Conservation (phyloP, 2,113 vertebrate species). For the Tragelaphus scriptus region DNA sequence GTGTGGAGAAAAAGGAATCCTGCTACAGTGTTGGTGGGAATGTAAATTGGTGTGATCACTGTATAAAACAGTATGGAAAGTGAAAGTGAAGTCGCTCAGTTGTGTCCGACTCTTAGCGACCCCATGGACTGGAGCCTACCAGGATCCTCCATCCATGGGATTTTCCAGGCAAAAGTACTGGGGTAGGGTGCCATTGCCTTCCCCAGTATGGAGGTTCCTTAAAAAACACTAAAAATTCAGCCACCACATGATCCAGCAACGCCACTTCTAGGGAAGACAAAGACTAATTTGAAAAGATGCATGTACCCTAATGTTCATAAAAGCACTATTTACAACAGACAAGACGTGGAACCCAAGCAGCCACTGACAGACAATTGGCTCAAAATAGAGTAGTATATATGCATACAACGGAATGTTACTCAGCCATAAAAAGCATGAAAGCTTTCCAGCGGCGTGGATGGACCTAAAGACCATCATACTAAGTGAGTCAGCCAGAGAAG, state of each 20-base stretch:
- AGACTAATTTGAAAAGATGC: not conserved
- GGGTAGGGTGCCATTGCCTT: too few relatives aligned
- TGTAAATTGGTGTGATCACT: not conserved
- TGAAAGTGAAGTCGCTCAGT: too few relatives aligned
- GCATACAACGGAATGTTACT: rapidly evolving
- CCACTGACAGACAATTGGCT: not conserved
- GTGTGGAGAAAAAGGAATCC: not conserved
- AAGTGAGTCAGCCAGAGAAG: not conserved
- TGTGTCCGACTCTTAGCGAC: too few relatives aligned
- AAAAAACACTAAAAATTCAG: not conserved
- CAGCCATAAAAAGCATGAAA: not conserved
- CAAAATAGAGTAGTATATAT: not conserved
- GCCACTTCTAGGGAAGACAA: not conserved
- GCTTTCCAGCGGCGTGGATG: not conserved
- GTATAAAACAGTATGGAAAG: not conserved
- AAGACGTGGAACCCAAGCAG: rapidly evolving
- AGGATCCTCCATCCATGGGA: too few relatives aligned
- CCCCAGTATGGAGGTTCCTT: not conserved
- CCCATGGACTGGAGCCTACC: too few relatives aligned
- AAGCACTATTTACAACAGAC: not conserved
- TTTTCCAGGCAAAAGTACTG: too few relatives aligned
- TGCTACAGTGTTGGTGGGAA: not conserved
- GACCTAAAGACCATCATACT: not conserved
- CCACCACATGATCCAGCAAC: not conserved
- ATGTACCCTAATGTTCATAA: too few relatives aligned